These are phyloP conservation scores for Delia radicum DNA, from an alignment of 1,140 invertebrate species.

Conservation along the genomic window DNA sequence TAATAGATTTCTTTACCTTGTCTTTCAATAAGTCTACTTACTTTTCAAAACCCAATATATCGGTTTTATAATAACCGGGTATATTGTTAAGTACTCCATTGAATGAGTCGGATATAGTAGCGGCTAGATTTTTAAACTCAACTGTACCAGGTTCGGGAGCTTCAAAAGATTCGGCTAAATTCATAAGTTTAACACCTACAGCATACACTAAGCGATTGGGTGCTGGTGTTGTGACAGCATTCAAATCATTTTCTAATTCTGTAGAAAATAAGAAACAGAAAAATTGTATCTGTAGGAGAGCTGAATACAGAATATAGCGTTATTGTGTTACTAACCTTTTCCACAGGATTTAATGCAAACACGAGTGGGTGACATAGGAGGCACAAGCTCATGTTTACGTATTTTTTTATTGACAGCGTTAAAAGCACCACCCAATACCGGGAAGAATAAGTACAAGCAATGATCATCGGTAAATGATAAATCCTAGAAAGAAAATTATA, in stretches of 20 bases:
- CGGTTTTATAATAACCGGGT: constrained; percentile 72
- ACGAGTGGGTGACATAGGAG: constrained; percentile 73
- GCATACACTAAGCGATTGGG: constrained; percentile 69
- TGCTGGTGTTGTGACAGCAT: constrained; percentile 62
- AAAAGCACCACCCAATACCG: constrained; percentile 79
- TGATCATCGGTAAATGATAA: constrained; percentile 78
- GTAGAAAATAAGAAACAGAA: neutral
- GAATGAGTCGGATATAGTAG: constrained; percentile 67
- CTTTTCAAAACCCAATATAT: constrained; percentile 72
- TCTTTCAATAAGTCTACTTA: no score
- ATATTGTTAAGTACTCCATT: constrained; percentile 64
- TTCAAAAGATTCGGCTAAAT: constrained; percentile 74
- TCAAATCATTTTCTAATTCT: constrained; percentile 59
- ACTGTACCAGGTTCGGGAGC: constrained; percentile 67
- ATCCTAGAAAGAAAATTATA: constrained; percentile 59
- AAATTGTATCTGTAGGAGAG: neutral
- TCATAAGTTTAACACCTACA: constrained; percentile 72
- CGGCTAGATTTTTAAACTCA: constrained; percentile 74
- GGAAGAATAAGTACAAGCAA: constrained; percentile 88
- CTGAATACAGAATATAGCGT: neutral
- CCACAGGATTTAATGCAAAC: constrained; percentile 83
- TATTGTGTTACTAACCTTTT: constrained; percentile 59
- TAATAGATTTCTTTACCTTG: neutral
- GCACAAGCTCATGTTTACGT: constrained; percentile 75
- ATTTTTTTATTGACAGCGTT: constrained; percentile 84